Evolutionary conservation across 2,113 vertebrate genomes (phyloP).

Genomic region (Mesembrinibis cayennensis): DNA sequence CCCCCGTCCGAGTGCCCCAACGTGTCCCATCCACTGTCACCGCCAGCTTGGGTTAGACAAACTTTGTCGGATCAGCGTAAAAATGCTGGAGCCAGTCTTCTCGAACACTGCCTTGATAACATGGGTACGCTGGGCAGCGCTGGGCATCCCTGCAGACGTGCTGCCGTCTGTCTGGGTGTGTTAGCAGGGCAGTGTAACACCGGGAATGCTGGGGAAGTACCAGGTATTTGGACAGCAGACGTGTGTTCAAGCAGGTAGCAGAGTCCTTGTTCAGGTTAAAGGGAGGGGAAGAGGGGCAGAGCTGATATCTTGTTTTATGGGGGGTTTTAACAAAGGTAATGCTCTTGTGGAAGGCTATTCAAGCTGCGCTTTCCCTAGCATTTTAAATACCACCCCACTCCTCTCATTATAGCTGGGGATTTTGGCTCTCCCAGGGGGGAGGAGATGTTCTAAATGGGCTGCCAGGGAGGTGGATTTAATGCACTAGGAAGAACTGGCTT

Average conservation of each 20-base stretch:
- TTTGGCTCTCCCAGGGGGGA: constrained; percentile 26
- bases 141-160: rapidly evolving
- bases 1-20: rapidly evolving
- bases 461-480: constrained; percentile 55
- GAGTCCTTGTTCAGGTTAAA: not conserved
- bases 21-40: not conserved
- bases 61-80: not conserved
- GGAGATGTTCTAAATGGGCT: constrained; percentile 50
- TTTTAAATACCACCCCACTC: constrained; percentile 8
- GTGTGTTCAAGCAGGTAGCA: not conserved
- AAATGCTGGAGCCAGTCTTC: not conserved
- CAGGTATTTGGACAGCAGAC: not conserved
- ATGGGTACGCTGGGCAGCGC: not conserved
- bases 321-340: not conserved
- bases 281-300: not conserved
- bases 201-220: not conserved
- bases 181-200: not conserved
- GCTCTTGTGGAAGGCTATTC: not conserved
- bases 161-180: not conserved
- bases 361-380: not conserved
- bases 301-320: not conserved
- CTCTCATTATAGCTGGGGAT: constrained; percentile 31
- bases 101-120: not conserved
- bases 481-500: constrained; percentile 51
- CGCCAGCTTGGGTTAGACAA: not conserved